Evolutionary conservation across 2,113 vertebrate genomes (phyloP).

Genomic region (cat (Felis catus)): F.catus_Fca126_mat1.0 CM031414.1:100868001-100868500

Average conservation of each 20-base stretch:
- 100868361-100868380: not conserved
- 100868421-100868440: not conserved
- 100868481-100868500: not conserved
- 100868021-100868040: slow-evolving; percentile 66
- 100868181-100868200: not conserved
- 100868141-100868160: slow-evolving; percentile 46
- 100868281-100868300: not conserved
- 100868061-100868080: not conserved
- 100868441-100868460: not conserved
- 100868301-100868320: not conserved
- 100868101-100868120: slow-evolving; percentile 38
- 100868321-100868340: not conserved
- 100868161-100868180: not conserved
- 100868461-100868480: not conserved
- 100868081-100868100: not conserved
- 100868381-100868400: not conserved
- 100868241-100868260: not conserved
- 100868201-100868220: slow-evolving; percentile 32
- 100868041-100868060: slow-evolving; percentile 71
- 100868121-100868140: slow-evolving; percentile 12
- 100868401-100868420: slow-evolving; percentile 26
- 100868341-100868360: slow-evolving; percentile 16
- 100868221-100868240: slow-evolving; percentile 13
- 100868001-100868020: slow-evolving; percentile 67
- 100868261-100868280: not conserved